Evolutionary conservation across 1,140 invertebrate species (phyloP).

Genomic region (Eubasilissa regina): DNA sequence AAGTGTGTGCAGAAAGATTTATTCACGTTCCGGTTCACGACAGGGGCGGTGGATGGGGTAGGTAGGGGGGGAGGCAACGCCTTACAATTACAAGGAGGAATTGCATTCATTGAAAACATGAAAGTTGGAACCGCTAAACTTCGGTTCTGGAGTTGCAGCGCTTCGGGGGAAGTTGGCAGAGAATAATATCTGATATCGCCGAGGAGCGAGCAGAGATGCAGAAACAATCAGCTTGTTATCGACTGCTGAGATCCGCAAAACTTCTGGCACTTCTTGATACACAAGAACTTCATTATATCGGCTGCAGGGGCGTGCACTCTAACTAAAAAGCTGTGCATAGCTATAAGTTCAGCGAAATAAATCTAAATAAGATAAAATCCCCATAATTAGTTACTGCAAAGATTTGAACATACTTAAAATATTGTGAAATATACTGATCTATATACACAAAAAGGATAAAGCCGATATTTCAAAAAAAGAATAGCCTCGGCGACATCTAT

Average conservation of each 20-base stretch:
- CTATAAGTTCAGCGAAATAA: too few species aligned
- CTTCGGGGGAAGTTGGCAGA: slow-evolving; percentile 9
- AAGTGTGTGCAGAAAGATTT: slow-evolving; percentile 2
- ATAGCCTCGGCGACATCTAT: too few species aligned
- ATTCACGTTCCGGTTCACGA: slow-evolving; percentile 23
- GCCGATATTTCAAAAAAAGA: too few species aligned
- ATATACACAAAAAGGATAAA: too few species aligned
- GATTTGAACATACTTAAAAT: too few species aligned
- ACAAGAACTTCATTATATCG: too few species aligned
- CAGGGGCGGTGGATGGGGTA: too few species aligned
- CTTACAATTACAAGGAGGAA: slow-evolving; percentile 39
- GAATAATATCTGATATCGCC: slow-evolving; percentile 15
- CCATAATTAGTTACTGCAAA: too few species aligned
- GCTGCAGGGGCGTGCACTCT: too few species aligned
- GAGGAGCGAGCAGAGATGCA: neutral
- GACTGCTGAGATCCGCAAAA: slow-evolving; percentile 4
- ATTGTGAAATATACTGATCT: too few species aligned
- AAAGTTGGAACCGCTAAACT: slow-evolving; percentile 11
- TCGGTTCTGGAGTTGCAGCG: neutral
- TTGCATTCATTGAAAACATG: slow-evolving; percentile 54
- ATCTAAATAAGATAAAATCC: too few species aligned
- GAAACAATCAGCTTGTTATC: slow-evolving; percentile 31
- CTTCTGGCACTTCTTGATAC: neutral
- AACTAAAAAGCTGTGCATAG: too few species aligned
- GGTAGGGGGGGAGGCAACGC: neutral